These are phyloP conservation scores for Drosophila bipectinata DNA, from an alignment of 1,140 invertebrate species.

Conservation along the genomic window DNA sequence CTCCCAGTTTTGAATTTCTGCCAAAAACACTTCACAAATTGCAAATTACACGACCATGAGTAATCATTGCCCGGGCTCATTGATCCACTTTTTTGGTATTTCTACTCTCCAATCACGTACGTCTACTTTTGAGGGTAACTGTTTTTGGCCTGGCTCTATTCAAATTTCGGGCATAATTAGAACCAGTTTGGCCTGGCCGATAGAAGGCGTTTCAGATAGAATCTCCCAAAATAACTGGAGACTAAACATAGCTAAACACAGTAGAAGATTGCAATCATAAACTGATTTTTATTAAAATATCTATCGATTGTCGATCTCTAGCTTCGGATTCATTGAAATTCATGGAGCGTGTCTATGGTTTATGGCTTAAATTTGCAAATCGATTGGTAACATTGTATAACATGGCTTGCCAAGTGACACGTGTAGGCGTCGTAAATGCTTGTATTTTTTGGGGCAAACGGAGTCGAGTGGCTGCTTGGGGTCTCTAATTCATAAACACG, in stretches of 20 bases:
- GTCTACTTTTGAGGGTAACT: conserved; percentile 64
- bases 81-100: conserved; percentile 75
- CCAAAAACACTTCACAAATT: conserved; percentile 53
- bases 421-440: conserved; percentile 60
- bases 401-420: conserved; percentile 41
- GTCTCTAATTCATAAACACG: conserved; percentile 63
- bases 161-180: conserved; percentile 63
- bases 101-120: conserved; percentile 70
- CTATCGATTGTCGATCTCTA: background rate
- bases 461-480: conserved; percentile 17
- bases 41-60: conserved; percentile 76
- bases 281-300: conserved; percentile 20
- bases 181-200: conserved; percentile 55
- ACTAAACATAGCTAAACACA: background rate
- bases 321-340: conserved; percentile 21
- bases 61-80: conserved; percentile 63
- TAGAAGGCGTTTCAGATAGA: conserved; percentile 25
- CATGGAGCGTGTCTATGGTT: conserved; percentile 34
- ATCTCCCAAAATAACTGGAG: background rate
- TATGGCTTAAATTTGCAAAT: conserved; percentile 64
- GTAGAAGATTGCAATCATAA: conserved; percentile 4
- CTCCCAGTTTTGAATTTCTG: conserved; percentile 51
- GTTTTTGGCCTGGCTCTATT: conserved; percentile 59
- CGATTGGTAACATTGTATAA: conserved; percentile 57
- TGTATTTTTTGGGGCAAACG: conserved; percentile 30